A percentile compares a stretch with the other conserved stretches of the same genome.
Conservation (phyloP, 1,140 invertebrate genomes). For the Thaumatotibia leucotreta region DNA sequence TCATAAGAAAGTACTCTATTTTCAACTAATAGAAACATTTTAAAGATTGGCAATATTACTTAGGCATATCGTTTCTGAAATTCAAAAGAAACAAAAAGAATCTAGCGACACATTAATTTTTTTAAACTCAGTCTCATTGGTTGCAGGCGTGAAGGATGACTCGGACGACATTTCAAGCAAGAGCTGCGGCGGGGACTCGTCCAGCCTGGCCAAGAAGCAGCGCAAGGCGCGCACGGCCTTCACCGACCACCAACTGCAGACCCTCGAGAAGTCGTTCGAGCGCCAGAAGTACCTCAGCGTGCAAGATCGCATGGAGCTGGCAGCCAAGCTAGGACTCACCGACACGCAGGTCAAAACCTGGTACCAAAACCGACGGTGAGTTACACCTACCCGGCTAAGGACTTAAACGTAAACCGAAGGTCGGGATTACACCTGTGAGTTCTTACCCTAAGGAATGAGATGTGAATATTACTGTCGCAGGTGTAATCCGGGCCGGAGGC, state of each 20-base stretch:
- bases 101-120: neutral
- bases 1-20: too few relatives aligned
- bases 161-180: conserved; percentile 69
- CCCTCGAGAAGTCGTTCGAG: conserved; percentile 98
- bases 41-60: too few relatives aligned
- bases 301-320: conserved; percentile 98
- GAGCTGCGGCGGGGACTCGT: conserved; percentile 54
- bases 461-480: too few relatives aligned
- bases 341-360: conserved; percentile 99
- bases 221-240: conserved; percentile 98
- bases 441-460: too few relatives aligned
- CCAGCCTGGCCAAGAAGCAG: conserved; percentile 91
- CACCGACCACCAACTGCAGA: conserved; percentile 98
- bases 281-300: conserved; percentile 99
- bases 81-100: neutral
- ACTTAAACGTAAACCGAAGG: too few relatives aligned
- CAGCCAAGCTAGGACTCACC: conserved; percentile 95
- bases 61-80: neutral
- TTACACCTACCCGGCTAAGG: conserved; percentile 3
- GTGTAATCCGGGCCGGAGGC: too few relatives aligned
- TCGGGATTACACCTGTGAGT: too few relatives aligned
- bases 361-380: conserved; percentile 99
- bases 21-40: too few relatives aligned
- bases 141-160: conserved; percentile 65
- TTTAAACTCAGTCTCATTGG: conserved; percentile 22